Evolutionary conservation across 2,113 vertebrate genomes (phyloP).

Genomic region (Charadrius vociferus): DNA sequence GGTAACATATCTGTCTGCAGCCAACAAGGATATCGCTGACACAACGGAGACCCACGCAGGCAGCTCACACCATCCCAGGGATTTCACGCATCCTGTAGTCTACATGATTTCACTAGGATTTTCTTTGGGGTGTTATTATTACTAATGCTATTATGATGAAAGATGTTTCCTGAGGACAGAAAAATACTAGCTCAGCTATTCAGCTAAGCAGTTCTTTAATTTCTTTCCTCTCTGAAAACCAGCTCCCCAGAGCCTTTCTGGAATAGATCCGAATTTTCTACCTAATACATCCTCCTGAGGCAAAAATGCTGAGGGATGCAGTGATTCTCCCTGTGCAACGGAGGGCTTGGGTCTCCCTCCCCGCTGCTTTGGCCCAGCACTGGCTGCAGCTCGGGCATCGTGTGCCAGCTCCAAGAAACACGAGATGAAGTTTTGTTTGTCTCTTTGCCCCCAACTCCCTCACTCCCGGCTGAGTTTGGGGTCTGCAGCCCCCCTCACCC

Average conservation of each 20-base stretch:
- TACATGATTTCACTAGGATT: not conserved
- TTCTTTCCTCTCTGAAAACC: not conserved
- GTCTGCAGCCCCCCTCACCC: not conserved
- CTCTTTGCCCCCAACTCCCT: not conserved
- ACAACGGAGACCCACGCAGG: not conserved
- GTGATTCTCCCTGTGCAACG: not conserved
- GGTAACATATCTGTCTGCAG: not conserved
- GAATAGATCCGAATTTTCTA: not conserved
- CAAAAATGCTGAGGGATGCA: not conserved
- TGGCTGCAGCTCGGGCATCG: accelerated
- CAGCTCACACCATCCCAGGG: not conserved
- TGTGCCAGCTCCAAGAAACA: not conserved
- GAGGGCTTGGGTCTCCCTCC: not conserved
- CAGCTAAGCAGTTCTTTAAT: slow-evolving; percentile 25
- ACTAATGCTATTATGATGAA: slow-evolving; percentile 2
- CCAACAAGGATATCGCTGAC: not conserved
- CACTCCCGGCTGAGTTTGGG: not conserved
- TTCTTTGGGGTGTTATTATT: slow-evolving; percentile 10
- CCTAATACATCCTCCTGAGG: not conserved
- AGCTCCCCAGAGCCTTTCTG: not conserved
- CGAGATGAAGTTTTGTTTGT: accelerated
- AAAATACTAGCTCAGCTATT: slow-evolving; percentile 49
- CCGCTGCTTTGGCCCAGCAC: not conserved
- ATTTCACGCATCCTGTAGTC: slow-evolving; percentile 1
- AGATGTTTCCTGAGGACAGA: slow-evolving; percentile 27